A percentile compares a stretch with the other conserved stretches of the same genome.
These are phyloP conservation scores for Dichetophora obliterata DNA, from an alignment of 2,888 invertebrate genomes.

Conservation along the genomic window DNA sequence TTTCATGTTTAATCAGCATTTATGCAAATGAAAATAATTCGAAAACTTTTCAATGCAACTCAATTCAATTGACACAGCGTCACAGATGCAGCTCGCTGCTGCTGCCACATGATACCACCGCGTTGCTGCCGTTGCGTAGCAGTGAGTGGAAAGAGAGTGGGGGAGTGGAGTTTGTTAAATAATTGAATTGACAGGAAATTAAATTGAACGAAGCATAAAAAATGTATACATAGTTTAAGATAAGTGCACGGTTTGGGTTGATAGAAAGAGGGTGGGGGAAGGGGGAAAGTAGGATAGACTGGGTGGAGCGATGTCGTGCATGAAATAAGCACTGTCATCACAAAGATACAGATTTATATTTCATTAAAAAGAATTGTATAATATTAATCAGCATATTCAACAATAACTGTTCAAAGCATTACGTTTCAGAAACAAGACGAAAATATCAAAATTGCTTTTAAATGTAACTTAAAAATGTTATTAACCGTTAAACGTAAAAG, in stretches of 20 bases:
- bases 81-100: not conserved
- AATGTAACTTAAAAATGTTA: too few relatives aligned
- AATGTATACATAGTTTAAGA: conserved; percentile 3
- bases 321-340: not conserved
- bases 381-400: too few relatives aligned
- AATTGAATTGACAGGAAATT: conserved; percentile 18
- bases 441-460: too few relatives aligned
- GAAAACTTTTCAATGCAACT: conserved; percentile 28
- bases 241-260: not conserved
- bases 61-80: conserved; percentile 27
- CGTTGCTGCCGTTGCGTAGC: not conserved
- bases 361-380: too few relatives aligned
- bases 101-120: not conserved
- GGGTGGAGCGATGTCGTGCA: not conserved
- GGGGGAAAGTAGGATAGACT: not conserved
- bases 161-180: not conserved
- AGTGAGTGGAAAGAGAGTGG: not conserved
- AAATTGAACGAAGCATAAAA: conserved; percentile 13
- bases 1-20: conserved; percentile 36
- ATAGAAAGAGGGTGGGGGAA: too few relatives aligned
- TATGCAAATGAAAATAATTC: conserved; percentile 36
- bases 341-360: too few relatives aligned
- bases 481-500: too few relatives aligned
- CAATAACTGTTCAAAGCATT: too few relatives aligned
- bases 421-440: too few relatives aligned